phyloP scores from a whole-genome alignment of 2,797 vertebrate species.

The Labeo calbasu region DNA sequence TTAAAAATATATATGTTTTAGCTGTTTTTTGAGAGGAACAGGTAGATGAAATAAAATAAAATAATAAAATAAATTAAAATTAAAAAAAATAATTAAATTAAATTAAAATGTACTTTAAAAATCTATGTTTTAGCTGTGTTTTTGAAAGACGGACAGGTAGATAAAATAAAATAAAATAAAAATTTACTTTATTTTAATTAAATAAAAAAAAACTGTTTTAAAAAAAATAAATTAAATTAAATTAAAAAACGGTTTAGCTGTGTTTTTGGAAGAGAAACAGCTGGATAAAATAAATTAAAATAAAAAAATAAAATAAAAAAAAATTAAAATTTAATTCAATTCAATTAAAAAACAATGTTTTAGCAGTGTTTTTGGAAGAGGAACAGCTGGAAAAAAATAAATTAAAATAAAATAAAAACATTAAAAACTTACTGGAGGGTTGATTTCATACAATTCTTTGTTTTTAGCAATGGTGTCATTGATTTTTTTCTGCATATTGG shows the following conservation, averaged over 20 bases:
- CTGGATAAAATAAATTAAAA: conserved; percentile 1
- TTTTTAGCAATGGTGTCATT: conserved; percentile 96
- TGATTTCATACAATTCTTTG: conserved; percentile 94
- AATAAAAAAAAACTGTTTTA: not conserved
- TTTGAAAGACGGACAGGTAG: no score
- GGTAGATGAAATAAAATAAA: not conserved
- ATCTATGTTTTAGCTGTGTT: no score
- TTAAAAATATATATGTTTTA: not conserved
- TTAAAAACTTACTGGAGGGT: conserved; percentile 85
- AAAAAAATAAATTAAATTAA: no score
- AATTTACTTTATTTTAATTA: not conserved
- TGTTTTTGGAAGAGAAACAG: not conserved
- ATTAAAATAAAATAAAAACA: not conserved
- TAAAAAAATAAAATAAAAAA: conserved; percentile 25
- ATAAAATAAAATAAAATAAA: no score
- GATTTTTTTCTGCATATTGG: conserved; percentile 95
- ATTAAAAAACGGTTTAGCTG: not conserved
- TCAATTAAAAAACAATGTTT: not conserved
- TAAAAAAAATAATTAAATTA: no score
- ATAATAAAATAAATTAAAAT: no score
- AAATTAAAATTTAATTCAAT: not conserved
- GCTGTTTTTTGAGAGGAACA: not conserved
- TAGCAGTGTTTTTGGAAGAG: not conserved
- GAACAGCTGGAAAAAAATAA: not conserved
- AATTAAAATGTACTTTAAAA: no score